Conservation (phyloP, 2,797 vertebrate genomes). For the Danio tinwini region DNA sequence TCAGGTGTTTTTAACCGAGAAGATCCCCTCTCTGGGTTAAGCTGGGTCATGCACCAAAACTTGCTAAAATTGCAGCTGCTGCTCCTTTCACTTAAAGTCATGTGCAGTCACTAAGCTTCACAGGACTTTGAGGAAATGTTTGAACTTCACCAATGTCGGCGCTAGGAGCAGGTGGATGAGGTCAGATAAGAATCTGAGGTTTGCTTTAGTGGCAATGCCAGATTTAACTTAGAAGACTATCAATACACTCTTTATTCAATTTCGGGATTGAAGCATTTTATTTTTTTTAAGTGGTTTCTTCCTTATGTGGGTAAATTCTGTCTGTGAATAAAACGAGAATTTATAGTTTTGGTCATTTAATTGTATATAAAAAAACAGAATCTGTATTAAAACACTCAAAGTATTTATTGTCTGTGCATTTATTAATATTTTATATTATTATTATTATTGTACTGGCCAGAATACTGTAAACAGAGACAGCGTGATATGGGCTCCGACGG, state of each 20-base stretch:
- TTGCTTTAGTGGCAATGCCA: slow-evolving; percentile 19
- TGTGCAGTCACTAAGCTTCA: slow-evolving; percentile 11
- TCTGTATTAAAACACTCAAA: neutral
- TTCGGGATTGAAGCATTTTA: neutral
- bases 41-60: slow-evolving; percentile 10
- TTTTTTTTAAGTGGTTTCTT: neutral
- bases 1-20: slow-evolving; percentile 29
- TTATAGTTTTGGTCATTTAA: neutral
- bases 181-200: slow-evolving; percentile 19
- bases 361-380: neutral
- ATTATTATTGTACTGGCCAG: too few relatives aligned
- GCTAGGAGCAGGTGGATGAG: slow-evolving; percentile 29
- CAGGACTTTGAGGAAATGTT: slow-evolving; percentile 12
- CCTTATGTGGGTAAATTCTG: neutral
- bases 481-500: neutral
- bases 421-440: neutral
- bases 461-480: neutral
- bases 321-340: neutral
- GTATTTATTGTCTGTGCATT: neutral
- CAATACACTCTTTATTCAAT: neutral
- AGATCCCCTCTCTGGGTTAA: slow-evolving; percentile 12
- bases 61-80: slow-evolving; percentile 42
- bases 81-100: slow-evolving; percentile 5
- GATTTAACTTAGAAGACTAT: slow-evolving; percentile 34
- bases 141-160: slow-evolving; percentile 11